phyloP scores from a whole-genome alignment of 2,113 vertebrate species.

The Microcebus lehilahytsara region DNA sequence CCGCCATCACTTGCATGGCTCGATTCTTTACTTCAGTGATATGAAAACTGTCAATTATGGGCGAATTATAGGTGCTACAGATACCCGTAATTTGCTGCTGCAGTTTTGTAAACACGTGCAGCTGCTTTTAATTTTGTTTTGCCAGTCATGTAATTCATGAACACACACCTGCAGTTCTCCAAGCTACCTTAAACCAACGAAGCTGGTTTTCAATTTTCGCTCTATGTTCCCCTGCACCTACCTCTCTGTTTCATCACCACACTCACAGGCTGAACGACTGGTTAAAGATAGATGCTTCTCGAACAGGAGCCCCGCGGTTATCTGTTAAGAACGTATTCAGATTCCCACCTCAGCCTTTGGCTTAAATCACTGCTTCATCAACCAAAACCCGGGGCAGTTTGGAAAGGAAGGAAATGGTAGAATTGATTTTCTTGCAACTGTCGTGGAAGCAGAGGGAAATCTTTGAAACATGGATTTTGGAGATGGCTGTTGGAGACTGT shows the following conservation, averaged over 20 bases:
- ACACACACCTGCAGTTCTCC: constrained; percentile 83
- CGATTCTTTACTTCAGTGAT: constrained; percentile 84
- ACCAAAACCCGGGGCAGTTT: constrained; percentile 61
- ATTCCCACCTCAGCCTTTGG: constrained; percentile 71
- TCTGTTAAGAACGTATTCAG: constrained; percentile 55
- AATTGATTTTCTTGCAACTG: constrained; percentile 73
- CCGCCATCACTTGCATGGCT: constrained; percentile 85
- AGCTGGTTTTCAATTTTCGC: constrained; percentile 63
- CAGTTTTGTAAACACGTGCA: constrained; percentile 86
- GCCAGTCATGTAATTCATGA: constrained; percentile 85
- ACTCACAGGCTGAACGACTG: constrained; percentile 59
- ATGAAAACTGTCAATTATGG: constrained; percentile 88
- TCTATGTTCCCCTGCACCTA: constrained; percentile 68
- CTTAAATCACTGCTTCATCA: constrained; percentile 78
- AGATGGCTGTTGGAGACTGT: constrained; percentile 40
- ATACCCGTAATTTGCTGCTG: constrained; percentile 86
- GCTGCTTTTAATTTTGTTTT: constrained; percentile 87
- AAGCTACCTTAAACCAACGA: constrained; percentile 77
- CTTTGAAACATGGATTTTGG: constrained; percentile 65
- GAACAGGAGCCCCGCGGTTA: constrained; percentile 52
- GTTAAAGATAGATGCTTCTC: constrained; percentile 68
- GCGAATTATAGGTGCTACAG: constrained; percentile 84
- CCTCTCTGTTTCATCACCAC: constrained; percentile 77
- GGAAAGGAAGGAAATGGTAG: constrained; percentile 59
- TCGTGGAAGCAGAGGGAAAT: constrained; percentile 74